A percentile compares a stretch with the other conserved stretches of the same genome.
phyloP scores from a whole-genome alignment of 2,888 invertebrate genomes.

The Thymelicus lineola region DNA sequence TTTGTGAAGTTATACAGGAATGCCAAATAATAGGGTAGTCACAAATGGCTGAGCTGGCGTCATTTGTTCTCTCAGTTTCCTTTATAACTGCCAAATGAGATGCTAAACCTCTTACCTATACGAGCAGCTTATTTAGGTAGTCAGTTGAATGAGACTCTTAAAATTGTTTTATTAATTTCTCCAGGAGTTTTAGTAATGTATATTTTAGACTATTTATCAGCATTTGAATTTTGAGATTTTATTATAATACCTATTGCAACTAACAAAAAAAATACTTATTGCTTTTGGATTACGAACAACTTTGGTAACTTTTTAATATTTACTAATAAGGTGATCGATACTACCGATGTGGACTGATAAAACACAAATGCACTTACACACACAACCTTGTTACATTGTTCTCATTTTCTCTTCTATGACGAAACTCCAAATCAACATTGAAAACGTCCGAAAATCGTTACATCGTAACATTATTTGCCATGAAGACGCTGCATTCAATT shows the following conservation, averaged over 20 bases:
- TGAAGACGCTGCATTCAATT: conserved; percentile 78
- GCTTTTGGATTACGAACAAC: too few relatives aligned
- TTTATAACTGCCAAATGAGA: conserved; percentile 24
- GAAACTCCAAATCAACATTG: conserved; percentile 1
- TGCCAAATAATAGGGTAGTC: conserved; percentile 48
- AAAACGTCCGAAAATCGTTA: conserved; percentile 61
- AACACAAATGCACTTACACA: too few relatives aligned
- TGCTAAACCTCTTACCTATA: conserved; percentile 18
- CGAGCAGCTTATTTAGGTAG: conserved; percentile 6
- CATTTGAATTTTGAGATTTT: too few relatives aligned
- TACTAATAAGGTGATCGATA: too few relatives aligned
- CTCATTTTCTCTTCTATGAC: not conserved
- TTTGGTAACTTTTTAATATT: too few relatives aligned
- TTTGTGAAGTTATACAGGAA: conserved; percentile 59
- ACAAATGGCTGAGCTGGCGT: conserved; percentile 34
- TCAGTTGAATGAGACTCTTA: not conserved
- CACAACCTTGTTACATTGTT: not conserved
- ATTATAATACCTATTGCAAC: too few relatives aligned
- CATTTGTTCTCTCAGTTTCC: conserved; percentile 7
- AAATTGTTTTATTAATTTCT: not conserved
- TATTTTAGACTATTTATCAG: too few relatives aligned
- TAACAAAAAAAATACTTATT: too few relatives aligned
- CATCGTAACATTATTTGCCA: conserved; percentile 71
- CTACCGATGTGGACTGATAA: too few relatives aligned
- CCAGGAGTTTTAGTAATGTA: not conserved